Conservation (phyloP, 1,140 invertebrate species). For the Colletes gigas region DNA sequence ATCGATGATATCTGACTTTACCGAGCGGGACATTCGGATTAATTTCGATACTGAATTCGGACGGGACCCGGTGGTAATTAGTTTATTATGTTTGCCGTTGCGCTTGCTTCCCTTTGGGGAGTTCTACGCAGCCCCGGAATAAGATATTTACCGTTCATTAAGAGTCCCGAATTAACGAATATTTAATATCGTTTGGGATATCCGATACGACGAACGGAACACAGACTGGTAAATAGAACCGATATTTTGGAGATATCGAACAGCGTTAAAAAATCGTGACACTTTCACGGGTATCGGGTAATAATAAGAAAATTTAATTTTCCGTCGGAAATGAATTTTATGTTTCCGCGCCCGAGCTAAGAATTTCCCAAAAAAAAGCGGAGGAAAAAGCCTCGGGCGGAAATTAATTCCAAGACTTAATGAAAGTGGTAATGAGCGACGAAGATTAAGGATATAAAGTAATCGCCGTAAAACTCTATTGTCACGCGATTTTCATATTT, state of each 20-base stretch:
- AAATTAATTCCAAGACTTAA: conserved; percentile 45
- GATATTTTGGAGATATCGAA: too few relatives aligned
- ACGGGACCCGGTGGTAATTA: conserved; percentile 47
- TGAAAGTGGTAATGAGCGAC: conserved; percentile 44
- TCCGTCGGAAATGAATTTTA: conserved; percentile 2
- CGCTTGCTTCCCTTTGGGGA: conserved; percentile 16
- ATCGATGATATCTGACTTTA: conserved; percentile 56
- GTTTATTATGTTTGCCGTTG: conserved; percentile 45
- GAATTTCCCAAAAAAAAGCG: conserved; percentile 15
- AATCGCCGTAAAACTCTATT: conserved; percentile 18
- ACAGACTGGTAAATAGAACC: background rate
- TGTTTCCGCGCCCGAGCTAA: background rate
- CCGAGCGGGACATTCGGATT: conserved; percentile 29
- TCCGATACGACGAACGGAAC: background rate
- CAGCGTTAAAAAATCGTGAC: too few relatives aligned
- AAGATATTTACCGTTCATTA: conserved; percentile 40
- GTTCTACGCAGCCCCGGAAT: background rate
- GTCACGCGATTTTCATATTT: conserved; percentile 29
- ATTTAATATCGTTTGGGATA: conserved; percentile 27
- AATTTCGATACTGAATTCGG: conserved; percentile 51
- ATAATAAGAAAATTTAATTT: conserved; percentile 12
- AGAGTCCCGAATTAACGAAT: conserved; percentile 22
- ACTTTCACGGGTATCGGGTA: background rate
- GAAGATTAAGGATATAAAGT: conserved; percentile 43
- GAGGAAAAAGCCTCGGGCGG: conserved; percentile 5